Evolutionary conservation across 2,888 invertebrate species (phyloP), one percentile per base, ranked within the genome.

Genomic region (Parascotia fuliginaria): DNA sequence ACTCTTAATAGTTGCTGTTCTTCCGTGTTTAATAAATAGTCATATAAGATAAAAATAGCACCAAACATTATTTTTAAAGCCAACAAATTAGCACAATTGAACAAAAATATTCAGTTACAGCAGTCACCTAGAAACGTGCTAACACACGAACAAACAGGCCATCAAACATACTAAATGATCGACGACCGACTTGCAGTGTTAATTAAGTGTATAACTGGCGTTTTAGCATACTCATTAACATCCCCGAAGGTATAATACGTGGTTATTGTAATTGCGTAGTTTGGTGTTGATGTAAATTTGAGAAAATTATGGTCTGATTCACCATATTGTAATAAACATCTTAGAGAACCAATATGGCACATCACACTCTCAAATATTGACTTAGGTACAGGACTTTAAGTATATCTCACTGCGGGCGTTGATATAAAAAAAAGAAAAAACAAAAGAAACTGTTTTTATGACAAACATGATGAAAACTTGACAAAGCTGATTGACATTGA

Each of bases 121-220:
- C 29, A 57, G 55, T 60, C 52, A 68, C 71, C 71, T 73, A 73
- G 71, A 70, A 60, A 72, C 40, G n/a, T 42, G 62, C 61, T 75
- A 75, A 77, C 47, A 56, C n/a, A 62, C 44, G 28, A 3, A 59
- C 62, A 69, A 73, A 77, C 65, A 77, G 57, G 49, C 67, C 68
- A 73, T 76, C 73, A 71, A 69, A 74, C 54, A 39, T 55, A 73
- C 58, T 74, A 77, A 76, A 58, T 64, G 61, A 64, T 57, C 56
- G 44, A 43, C 65, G 67, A 70, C 68, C 67, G 60, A 66, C 44
- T 60, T 53, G 38, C 46, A 43, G 60, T 55, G 70, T 53, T 72
- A 75, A 76, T 71, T 52, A 54, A 39, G 44, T 47, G 40, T 58
- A 54, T 72, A 71, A 72, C 65, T 55, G 55, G 33, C 45, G 37